Percentiles rank a stretch among this genome's conserved stretches.
Evolutionary conservation across 2,888 invertebrate species (phyloP).

Genomic region (Caenorhabditis zanzibari): DNA sequence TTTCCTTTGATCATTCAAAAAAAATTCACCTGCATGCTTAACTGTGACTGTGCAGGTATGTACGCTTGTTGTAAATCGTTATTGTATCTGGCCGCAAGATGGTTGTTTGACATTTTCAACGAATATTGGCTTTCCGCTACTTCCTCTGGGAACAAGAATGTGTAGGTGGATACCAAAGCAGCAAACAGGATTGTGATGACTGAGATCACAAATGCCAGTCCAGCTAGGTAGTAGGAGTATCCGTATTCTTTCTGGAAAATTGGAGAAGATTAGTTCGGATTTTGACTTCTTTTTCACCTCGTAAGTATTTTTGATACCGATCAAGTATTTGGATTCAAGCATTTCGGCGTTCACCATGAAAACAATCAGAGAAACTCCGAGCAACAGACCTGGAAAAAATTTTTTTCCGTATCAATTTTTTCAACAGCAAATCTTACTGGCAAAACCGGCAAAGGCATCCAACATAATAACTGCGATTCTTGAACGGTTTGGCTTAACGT

Average conservation of each 20-base stretch:
- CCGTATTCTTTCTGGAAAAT: slow-evolving; percentile 80
- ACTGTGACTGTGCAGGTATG: slow-evolving; percentile 41
- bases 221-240: slow-evolving; percentile 82
- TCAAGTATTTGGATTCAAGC: slow-evolving; percentile 82
- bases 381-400: slow-evolving; percentile 76
- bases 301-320: slow-evolving; percentile 81
- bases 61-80: slow-evolving; percentile 53
- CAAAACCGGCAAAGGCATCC: slow-evolving; percentile 62
- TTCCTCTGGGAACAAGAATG: slow-evolving; percentile 75
- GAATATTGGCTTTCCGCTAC: slow-evolving; percentile 48
- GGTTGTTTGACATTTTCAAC: slow-evolving; percentile 40
- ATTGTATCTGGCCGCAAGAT: slow-evolving; percentile 39
- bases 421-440: slow-evolving; percentile 42
- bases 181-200: slow-evolving; percentile 78
- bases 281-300: slow-evolving; percentile 60
- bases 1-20: too few relatives aligned
- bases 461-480: slow-evolving; percentile 67
- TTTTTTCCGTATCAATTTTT: too few relatives aligned
- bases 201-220: slow-evolving; percentile 76
- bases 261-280: too few relatives aligned
- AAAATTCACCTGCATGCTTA: slow-evolving; percentile 60
- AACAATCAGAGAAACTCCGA: slow-evolving; percentile 78
- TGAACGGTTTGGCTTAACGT: slow-evolving; percentile 66
- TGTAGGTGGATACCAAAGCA: slow-evolving; percentile 76
- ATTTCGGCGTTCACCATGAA: slow-evolving; percentile 83